Base-by-base conservation (phyloP, 2,113 vertebrate species). In the Lipophrys pholis region DNA sequence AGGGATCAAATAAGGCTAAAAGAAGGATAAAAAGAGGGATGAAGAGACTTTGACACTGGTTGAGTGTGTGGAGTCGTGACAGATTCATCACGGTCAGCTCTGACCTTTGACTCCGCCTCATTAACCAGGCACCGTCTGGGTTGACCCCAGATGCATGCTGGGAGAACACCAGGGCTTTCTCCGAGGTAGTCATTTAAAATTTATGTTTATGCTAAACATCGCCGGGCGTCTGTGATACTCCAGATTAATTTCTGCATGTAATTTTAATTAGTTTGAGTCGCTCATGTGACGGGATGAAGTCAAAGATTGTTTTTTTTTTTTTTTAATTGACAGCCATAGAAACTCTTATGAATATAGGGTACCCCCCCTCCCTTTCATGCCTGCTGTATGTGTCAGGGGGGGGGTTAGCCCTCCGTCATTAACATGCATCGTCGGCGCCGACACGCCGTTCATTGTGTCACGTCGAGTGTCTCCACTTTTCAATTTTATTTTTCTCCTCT, bases 341-440 rank as follows among this genome's bases (percentile, higher is more conserved):
- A 65, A 54, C 16, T 71, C 84, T 83, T 69, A 83, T 80, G 77
- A 45, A 90, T 90, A 85, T 89, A 73, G 87, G 86, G 87, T 89
- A 76, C 67, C 63, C 79, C 82, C 82, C 82, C 76, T 81, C 60
- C 81, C 76, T 14, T 79, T 79, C 53, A 60, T 69, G 1, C 83
- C 81, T 72, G 73, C 77, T 63, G 83, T 79, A 48, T 40, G n/a
- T 40, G 52, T 45, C 71, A 76, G 63, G 61, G 54, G 54, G 70
- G 38, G 11, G 16, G 39, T 60, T n/a, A n/a, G n/a, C n/a, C n/a
- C n/a, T n/a, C n/a, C n/a, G n/a, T n/a, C 84, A 88, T 89, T 89
- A 83, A 84, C 78, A 87, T 74, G 60, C 64, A 69, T 76, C 71
- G 46, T 63, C 66, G 41, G 8, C 55, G 21, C 54, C 8, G 54